Evolutionary conservation across 1,140 invertebrate genomes (phyloP), one percentile per base, ranked within the genome.

Genomic region (Cyphomyrmex costatus): DNA sequence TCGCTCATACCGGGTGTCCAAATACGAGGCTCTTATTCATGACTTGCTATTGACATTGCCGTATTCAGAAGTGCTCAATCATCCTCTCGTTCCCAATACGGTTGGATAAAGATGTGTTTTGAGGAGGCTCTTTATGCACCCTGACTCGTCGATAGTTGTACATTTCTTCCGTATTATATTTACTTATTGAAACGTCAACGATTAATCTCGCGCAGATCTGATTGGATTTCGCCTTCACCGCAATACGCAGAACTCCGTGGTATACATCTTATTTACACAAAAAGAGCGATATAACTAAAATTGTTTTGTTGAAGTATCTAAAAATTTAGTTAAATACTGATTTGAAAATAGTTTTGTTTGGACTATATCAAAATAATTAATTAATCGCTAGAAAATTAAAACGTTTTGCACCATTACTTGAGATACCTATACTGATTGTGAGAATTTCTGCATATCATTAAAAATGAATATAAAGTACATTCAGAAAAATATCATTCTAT

Each of bases 11-110:
- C 58, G 58, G 36, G 36, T 78, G 36, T 78, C 14, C 36, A 58
- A 27, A 78, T 49, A 46, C 36, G 36, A 63, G 7, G 3, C 36
- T 61, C 42, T 78, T 49, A 49, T 30, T 65, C 58, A 33, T 12
- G 74, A 63, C 36, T 78, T 49, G 76, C 76, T 56, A 65, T 65
- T 78, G 76, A 78, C 76, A 78, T 65, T 78, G 7, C 58, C 76
- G 24, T 65, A 63, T 63, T 78, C 42, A 49, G 60, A 78, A 78
- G 42, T 78, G 76, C 24, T 46, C 24, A 19, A 78, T 78, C 76
- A 78, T 78, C 58, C 24, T 77, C 56, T 42, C 74, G 42, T 78
- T 49, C 24, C 76, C 76, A 33, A 65, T 65, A 33, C 24, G 6
- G 36, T 42, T 21, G 16, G 33, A 63, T 77, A 21, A 46, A 65